phyloP scores from a whole-genome alignment of 2,113 vertebrate species.

The Natator depressus region DNA sequence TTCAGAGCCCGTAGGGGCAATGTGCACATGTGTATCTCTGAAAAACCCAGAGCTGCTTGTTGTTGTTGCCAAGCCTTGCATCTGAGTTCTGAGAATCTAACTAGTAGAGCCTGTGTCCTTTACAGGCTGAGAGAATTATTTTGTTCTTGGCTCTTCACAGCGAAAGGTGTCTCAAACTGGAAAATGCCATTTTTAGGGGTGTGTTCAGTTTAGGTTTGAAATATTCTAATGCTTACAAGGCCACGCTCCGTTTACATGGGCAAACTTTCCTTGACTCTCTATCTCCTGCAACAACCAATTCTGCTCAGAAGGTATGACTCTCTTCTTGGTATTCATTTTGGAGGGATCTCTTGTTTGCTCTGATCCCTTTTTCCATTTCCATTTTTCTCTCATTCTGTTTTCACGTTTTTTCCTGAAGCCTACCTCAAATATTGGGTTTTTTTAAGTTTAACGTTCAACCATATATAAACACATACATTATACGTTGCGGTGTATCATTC shows the following conservation, averaged over 20 bases:
- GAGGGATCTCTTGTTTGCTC: neutral
- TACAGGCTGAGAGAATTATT: rapidly evolving
- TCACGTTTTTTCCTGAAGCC: rapidly evolving
- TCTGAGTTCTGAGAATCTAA: neutral
- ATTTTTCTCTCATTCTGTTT: neutral
- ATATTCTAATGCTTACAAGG: rapidly evolving
- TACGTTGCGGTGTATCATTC: neutral
- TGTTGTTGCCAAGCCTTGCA: neutral
- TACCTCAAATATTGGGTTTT: neutral
- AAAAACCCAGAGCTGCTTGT: neutral
- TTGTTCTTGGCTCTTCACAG: neutral
- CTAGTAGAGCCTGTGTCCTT: rapidly evolving
- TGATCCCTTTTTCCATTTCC: neutral
- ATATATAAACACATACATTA: neutral
- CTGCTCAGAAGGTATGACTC: neutral
- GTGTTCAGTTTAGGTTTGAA: neutral
- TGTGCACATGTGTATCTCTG: rapidly evolving
- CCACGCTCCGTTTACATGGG: neutral
- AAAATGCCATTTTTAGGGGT: neutral
- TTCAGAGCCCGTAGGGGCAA: rapidly evolving
- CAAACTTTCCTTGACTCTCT: neutral
- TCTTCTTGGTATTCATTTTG: neutral
- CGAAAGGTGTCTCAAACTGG: neutral
- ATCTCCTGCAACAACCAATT: neutral
- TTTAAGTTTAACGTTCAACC: rapidly evolving